A percentile compares a stretch with the other conserved stretches of the same genome.
Conservation (phyloP, 2,888 invertebrate species). For the Neria commutata region DNA sequence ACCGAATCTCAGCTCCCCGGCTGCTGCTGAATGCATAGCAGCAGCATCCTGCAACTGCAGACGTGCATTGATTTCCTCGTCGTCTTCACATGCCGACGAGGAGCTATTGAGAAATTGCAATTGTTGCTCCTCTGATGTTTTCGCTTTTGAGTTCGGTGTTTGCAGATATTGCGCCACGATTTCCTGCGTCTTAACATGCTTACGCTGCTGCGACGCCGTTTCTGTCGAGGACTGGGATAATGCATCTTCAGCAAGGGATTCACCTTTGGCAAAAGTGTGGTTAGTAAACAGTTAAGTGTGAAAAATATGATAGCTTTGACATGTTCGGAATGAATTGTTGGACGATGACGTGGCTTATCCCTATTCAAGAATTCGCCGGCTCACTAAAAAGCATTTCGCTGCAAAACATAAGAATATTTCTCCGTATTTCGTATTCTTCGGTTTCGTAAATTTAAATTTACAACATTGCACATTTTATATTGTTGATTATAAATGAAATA, state of each 20-base stretch:
- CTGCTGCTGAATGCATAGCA: conserved; percentile 12
- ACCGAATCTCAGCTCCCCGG: neutral
- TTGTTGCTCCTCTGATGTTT: conserved; percentile 37
- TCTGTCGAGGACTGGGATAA: conserved; percentile 2
- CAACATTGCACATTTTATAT: too few species aligned
- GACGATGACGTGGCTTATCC: too few species aligned
- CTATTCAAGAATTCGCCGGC: too few species aligned
- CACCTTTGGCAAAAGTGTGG: too few species aligned
- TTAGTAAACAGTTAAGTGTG: too few species aligned
- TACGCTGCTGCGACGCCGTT: conserved; percentile 16
- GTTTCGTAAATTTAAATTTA: too few species aligned
- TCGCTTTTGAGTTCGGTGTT: conserved; percentile 15
- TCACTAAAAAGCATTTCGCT: too few species aligned
- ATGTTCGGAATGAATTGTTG: too few species aligned
- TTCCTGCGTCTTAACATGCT: conserved; percentile 43
- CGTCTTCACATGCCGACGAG: conserved; percentile 51
- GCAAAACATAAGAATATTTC: too few species aligned
- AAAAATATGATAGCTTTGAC: too few species aligned
- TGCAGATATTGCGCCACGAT: conserved; percentile 46
- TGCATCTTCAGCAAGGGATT: conserved; percentile 17
- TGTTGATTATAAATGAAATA: too few species aligned
- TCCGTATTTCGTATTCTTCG: too few species aligned
- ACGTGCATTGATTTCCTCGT: conserved; percentile 30
- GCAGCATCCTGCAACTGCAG: conserved; percentile 24
- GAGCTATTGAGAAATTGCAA: conserved; percentile 54